Percentiles rank a stretch among this genome's conserved stretches.
Evolutionary conservation across 2,113 vertebrate genomes (phyloP).

Genomic region (Lophura nycthemera): DNA sequence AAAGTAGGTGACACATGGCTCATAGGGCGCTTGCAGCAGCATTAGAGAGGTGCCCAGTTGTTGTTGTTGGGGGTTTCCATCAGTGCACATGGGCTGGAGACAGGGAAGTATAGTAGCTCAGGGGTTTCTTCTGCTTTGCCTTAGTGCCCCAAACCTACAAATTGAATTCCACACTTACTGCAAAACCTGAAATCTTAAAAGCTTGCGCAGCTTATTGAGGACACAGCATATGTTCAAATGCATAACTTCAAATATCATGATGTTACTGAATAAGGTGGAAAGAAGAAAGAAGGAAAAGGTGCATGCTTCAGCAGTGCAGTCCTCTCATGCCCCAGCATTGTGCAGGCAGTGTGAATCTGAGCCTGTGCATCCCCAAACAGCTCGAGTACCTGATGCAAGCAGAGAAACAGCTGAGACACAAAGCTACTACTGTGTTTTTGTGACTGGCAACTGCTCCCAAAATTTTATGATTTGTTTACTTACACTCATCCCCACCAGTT

Average conservation of each 20-base stretch:
- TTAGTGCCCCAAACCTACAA: neutral
- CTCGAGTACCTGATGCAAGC: neutral
- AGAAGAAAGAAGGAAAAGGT: neutral
- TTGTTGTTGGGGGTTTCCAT: neutral
- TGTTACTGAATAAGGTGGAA: neutral
- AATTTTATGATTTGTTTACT: conserved; percentile 30
- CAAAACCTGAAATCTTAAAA: neutral
- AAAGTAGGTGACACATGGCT: neutral
- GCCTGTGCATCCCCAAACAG: neutral
- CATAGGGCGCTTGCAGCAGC: neutral
- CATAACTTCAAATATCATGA: neutral
- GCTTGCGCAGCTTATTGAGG: neutral
- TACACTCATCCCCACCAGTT: neutral
- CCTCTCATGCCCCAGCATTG: neutral
- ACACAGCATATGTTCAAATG: neutral
- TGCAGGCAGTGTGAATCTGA: neutral
- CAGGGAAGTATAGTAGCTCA: neutral
- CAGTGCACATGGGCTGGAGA: neutral
- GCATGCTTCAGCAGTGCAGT: neutral
- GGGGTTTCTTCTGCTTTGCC: neutral
- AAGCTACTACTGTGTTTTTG: neutral
- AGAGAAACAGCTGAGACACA: neutral
- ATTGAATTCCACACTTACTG: neutral
- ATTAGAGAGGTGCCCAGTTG: neutral
- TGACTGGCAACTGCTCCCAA: neutral